phyloP scores from a whole-genome alignment of 2,888 invertebrate species.

The Papilio protenor region DNA sequence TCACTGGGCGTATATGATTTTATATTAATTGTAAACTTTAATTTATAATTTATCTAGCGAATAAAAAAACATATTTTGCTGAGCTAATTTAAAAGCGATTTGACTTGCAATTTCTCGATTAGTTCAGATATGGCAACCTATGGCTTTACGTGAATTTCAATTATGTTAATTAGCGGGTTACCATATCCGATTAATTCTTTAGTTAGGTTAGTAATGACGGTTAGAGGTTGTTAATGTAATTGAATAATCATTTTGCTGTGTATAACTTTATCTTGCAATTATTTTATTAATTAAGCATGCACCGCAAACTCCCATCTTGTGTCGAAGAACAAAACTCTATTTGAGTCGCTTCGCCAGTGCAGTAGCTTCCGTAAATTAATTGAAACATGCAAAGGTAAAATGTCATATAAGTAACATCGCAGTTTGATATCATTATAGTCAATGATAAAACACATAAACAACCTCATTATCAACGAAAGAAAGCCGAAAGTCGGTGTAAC shows the following conservation, averaged over 20 bases:
- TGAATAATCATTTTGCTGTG: neutral
- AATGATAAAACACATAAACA: conserved; percentile 11
- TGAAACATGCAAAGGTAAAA: neutral
- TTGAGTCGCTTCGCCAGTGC: too few relatives aligned
- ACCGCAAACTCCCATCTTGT: too few relatives aligned
- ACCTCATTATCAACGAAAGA: conserved; percentile 37
- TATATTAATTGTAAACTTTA: neutral
- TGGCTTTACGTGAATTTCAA: neutral
- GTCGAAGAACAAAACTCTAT: too few relatives aligned
- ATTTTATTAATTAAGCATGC: too few relatives aligned
- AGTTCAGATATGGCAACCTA: neutral
- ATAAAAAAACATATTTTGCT: neutral
- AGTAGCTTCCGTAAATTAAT: neutral
- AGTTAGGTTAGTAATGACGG: neutral
- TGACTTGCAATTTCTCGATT: neutral
- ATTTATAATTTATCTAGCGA: neutral
- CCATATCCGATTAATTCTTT: neutral
- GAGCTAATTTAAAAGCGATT: neutral
- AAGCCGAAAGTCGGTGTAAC: conserved; percentile 51
- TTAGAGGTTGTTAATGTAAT: neutral
- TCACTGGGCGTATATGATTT: conserved; percentile 45
- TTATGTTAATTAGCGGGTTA: neutral
- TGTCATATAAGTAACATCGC: neutral
- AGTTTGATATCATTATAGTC: neutral
- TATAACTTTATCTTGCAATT: neutral